Evolutionary conservation across 2,888 invertebrate species (phyloP), one percentile per base, ranked within the genome.

Genomic region (Zygothrica quintamaculata): DNA sequence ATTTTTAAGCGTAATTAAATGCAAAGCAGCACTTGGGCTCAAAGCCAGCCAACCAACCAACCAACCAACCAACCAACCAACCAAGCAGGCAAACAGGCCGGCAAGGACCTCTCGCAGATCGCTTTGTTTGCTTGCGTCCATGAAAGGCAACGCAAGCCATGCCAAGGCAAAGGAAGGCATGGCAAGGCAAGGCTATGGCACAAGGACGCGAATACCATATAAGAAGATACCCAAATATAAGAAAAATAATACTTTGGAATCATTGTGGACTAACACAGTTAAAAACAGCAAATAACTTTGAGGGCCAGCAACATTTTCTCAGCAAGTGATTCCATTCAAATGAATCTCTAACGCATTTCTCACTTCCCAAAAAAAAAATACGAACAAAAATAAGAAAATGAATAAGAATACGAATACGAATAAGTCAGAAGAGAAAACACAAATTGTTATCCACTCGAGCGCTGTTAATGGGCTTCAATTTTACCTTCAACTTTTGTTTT

Each of bases 1-100:
- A 82, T 82, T 82, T 82, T 82, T 82, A 86, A 82, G 81, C 86
- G 84, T 82, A 82, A 82, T 82, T 82, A 82, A 82, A 82, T 84
- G 81, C 80, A 82, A 84, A 82, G 77, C 86, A 86, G 84, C 86
- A 74, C 79, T 79, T 61, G 65, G 47, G 58, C 62, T 48, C 66
- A 25, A 48, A 59, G 37, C 31, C 26, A 15, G 36, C 29, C 42
- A 12, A 36, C 36, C 47, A 43, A 50, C 29, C 29, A 36, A 46
- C 48, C 56, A 31, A 9, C 7, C 29, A n/a, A 25, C 9, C 34
- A 33, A 25, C 29, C 42, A 12, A 36, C 36, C 47, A 43, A 50
- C 29, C 29, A 36, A 46, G 52, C 56, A 31, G 29, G 29, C 29
- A n/a, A 25, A n/a, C 34, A 33, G 53, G 47, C 42, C 29, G 26